These are phyloP conservation scores for Temnothorax rugatulus DNA, from an alignment of 2,888 invertebrate species.

Conservation along the genomic window DNA sequence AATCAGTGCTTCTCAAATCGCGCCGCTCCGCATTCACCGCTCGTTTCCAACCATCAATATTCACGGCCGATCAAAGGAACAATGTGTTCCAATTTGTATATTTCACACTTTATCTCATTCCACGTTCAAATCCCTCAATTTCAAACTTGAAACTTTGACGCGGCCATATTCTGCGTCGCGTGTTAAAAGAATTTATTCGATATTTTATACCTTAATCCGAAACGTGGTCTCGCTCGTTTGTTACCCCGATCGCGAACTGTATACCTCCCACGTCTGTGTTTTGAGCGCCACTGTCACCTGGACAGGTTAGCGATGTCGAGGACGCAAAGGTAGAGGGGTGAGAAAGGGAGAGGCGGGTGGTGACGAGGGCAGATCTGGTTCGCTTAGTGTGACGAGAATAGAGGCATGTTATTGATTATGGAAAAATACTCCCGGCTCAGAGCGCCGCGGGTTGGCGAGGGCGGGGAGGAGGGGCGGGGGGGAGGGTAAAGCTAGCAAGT, in stretches of 20 bases:
- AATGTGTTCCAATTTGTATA: not conserved
- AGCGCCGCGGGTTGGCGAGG: slow-evolving; percentile 63
- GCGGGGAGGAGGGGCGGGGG: slow-evolving; percentile 60
- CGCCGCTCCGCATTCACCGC: not conserved
- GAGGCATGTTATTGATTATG: slow-evolving; percentile 85
- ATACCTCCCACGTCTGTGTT: slow-evolving; percentile 2
- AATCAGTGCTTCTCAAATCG: slow-evolving; percentile 79
- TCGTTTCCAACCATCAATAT: slow-evolving; percentile 9
- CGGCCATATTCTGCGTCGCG: not conserved
- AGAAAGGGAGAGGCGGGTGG: slow-evolving; percentile 62
- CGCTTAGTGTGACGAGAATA: slow-evolving; percentile 84
- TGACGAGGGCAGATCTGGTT: slow-evolving; percentile 78
- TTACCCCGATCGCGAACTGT: not conserved
- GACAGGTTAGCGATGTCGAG: slow-evolving; percentile 80
- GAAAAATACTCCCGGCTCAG: slow-evolving; percentile 83
- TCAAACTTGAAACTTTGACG: not conserved
- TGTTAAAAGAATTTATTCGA: not conserved
- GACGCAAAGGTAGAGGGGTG: slow-evolving; percentile 68
- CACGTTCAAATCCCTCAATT: not conserved
- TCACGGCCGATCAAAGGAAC: not conserved
- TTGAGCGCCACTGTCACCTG: slow-evolving; percentile 82
- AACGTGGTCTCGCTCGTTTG: not conserved
- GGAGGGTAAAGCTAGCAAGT: slow-evolving; percentile 61
- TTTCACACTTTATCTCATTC: not conserved
- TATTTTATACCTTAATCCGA: not conserved